These are phyloP conservation scores for Benitochromis conjunctus DNA, from an alignment of 2,113 vertebrate genomes.

Conservation along the genomic window DNA sequence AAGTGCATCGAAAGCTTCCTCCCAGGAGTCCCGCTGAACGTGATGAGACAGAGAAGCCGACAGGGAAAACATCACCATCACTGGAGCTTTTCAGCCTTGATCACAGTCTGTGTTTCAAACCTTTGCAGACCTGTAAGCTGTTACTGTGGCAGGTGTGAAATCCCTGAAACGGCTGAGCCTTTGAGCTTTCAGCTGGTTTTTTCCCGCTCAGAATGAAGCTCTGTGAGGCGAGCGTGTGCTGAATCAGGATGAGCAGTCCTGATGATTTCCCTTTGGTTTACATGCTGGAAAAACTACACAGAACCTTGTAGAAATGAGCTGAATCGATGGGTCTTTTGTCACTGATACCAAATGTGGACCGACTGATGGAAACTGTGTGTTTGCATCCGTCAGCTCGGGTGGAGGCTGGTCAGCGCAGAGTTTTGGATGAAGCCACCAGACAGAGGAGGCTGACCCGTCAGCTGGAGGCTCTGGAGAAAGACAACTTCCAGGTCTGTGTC, in stretches of 20 bases:
- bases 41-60: neutral
- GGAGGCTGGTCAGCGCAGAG: constrained; percentile 81
- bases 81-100: neutral
- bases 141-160: neutral
- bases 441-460: constrained; percentile 80
- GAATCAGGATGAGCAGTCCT: neutral
- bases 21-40: neutral
- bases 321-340: neutral
- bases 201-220: neutral
- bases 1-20: neutral
- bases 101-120: neutral
- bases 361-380: neutral
- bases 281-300: neutral
- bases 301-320: neutral
- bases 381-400: constrained; percentile 52
- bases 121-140: fast-evolving
- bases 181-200: neutral
- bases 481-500: constrained; percentile 78
- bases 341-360: neutral
- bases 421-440: constrained; percentile 82
- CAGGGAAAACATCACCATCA: neutral
- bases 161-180: neutral
- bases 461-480: constrained; percentile 88
- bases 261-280: neutral
- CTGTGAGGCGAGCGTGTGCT: neutral